Evolutionary conservation across 1,140 invertebrate genomes (phyloP), one percentile per base, ranked within the genome.

Genomic region (Euschistus heros): DNA sequence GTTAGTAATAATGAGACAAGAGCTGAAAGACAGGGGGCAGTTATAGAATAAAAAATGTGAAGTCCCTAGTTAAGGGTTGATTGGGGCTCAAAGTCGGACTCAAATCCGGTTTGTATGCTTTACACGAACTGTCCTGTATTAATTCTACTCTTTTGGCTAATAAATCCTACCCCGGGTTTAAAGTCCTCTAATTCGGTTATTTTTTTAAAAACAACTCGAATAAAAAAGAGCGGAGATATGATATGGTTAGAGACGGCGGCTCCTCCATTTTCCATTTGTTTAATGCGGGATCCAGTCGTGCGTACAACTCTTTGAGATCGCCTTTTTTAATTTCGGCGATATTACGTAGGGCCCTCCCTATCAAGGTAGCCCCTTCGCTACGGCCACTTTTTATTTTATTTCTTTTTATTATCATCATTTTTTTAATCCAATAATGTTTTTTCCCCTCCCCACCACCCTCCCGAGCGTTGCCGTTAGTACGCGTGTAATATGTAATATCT

Each of bases 111-210:
- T 50, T 50, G 47, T 17, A 50, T 50, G 47, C n/a, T 50, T 50
- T 50, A 50, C 47, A 50, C 47, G 6, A 44, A 50, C 22, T 50
- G n/a, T 50, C 15, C 46, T 14, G 46, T 5, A 50, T 50, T 50
- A 50, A 50, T 50, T 50, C 8, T 50, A 50, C n/a, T 18, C 47
- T 50, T 22, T 50, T 1, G 10, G 17, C 47, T 50, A 50, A 50
- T 50, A 50, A 50, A 50, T 50, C 47, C 22, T 18, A 0, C 10
- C 47, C 5, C 2, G 47, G 47, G 2, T 50, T 50, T 50, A 20
- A 50, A 50, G 47, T 50, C 47, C 47, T 50, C 47, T 50, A 50
- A 50, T 50, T 50, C 47, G 6, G 47, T 50, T 50, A 50, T 50
- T 50, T 50, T 50, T 50, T 50, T 50, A 2, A 50, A 50, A 18